Conservation (phyloP, 2,113 vertebrate species). For the Nothocercus nigrocapillus region DNA sequence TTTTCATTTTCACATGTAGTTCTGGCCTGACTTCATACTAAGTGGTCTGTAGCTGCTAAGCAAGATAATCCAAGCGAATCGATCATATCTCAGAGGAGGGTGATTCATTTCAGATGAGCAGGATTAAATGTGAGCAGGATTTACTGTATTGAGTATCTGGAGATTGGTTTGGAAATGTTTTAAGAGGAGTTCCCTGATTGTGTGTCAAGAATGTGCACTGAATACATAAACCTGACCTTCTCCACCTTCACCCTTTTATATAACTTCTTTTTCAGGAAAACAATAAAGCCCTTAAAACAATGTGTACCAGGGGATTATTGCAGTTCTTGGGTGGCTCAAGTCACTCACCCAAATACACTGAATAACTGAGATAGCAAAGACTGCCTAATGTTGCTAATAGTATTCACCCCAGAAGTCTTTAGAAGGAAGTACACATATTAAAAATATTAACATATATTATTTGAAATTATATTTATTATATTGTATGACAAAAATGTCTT, state of each 20-base stretch:
- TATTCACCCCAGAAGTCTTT: slow-evolving; percentile 23
- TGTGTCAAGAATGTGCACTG: slow-evolving; percentile 6
- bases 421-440: slow-evolving; percentile 31
- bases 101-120: not conserved
- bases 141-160: slow-evolving; percentile 6
- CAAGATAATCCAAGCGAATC: not conserved
- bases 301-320: not conserved
- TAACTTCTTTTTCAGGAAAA: not conserved
- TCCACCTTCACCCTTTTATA: not conserved
- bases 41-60: not conserved
- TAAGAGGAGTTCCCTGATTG: slow-evolving; percentile 11
- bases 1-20: not conserved
- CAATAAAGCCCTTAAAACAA: not conserved
- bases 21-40: not conserved
- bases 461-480: slow-evolving; percentile 6
- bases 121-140: not conserved
- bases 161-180: slow-evolving; percentile 8
- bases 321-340: slow-evolving; percentile 11
- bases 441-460: slow-evolving; percentile 22
- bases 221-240: not conserved
- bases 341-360: not conserved
- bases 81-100: not conserved
- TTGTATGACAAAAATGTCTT: not conserved
- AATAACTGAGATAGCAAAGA: slow-evolving; percentile 22
- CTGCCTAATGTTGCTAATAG: slow-evolving; percentile 17